Conservation (phyloP, 1,140 invertebrate species). For the Alviniconcha marisindica region DNA sequence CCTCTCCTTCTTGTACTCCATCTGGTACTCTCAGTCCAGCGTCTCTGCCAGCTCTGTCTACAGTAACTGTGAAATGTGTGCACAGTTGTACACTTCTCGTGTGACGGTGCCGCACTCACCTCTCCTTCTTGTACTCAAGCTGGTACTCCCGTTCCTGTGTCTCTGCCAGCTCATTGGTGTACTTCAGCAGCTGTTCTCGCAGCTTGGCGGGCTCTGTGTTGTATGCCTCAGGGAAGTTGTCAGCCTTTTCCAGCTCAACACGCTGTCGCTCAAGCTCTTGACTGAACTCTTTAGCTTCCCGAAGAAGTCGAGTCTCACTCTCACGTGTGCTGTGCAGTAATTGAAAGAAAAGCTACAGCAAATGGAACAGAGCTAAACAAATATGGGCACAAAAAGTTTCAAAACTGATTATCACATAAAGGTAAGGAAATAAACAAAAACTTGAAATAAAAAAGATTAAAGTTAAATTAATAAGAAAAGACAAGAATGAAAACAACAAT, state of each 20-base stretch:
- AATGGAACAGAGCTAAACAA: neutral
- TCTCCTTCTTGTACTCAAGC: constrained; percentile 74
- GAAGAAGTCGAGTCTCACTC: constrained; percentile 67
- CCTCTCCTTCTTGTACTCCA: no score
- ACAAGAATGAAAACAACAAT: no score
- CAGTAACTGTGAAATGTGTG: no score
- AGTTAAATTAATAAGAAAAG: no score
- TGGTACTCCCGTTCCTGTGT: constrained; percentile 74
- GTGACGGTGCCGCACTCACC: constrained; percentile 61
- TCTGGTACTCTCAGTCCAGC: no score
- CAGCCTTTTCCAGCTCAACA: constrained; percentile 71
- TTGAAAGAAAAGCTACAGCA: no score
- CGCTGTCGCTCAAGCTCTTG: constrained; percentile 68
- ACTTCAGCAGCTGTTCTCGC: constrained; percentile 71
- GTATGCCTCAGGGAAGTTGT: constrained; percentile 74
- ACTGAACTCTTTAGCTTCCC: constrained; percentile 68
- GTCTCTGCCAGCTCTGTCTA: no score
- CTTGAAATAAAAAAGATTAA: no score
- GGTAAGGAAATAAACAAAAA: neutral
- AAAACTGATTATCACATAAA: neutral
- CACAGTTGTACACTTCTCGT: no score
- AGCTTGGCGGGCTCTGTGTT: constrained; percentile 73
- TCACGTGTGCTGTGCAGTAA: constrained; percentile 69
- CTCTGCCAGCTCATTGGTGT: constrained; percentile 72
- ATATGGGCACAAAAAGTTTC: neutral